Evolutionary conservation across 1,140 invertebrate species (phyloP), one percentile per base, ranked within the genome.

Genomic region (Sweltsa coloradensis): DNA sequence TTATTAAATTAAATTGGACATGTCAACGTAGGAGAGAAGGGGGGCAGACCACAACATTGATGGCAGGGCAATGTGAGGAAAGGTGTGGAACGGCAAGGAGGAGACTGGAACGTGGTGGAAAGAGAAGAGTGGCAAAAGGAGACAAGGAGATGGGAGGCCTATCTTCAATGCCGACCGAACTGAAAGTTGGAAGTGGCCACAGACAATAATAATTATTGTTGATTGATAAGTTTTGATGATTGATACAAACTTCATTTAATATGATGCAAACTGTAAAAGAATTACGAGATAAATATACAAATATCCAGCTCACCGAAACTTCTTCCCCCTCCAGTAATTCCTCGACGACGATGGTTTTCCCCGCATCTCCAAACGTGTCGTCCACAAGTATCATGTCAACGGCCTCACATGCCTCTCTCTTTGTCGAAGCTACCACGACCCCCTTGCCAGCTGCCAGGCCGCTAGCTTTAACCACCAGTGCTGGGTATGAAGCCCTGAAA

Each of bases 381-480:
- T 78, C 63, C 0, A 69, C 79, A 26, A 93, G 64, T 50, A 95
- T 89, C 41, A 81, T 76, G 53, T 86, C 82, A 1, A 93, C 83
- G 5, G 89, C 85, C 39, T 72, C 57, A 57, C 80, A 83, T 16
- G 93, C 93, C 63, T 94, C 86, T 6, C 78, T 65, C 49, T 70
- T 75, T 57, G 71, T 75, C 21, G 72, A 59, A 0, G 89, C 85
- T 7, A 98, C 87, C 16, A 96, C 76, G 3, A 98, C 94, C 9
- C 95, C 95, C 70, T 98, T 98, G 3, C 95, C 95, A 6, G 89
- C 92, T 16, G 94, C 93, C 44, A 98, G 67, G 2, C 95, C 95
- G 55, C 84, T 82, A 3, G 93, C 94, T 69, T 98, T 98, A 0
- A 98, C 81, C 1, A 97, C 95, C 46, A 91, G 66, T 1, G 88